Conservation (phyloP, 2,113 vertebrate genomes). For the Glaucidium brasilianum region DNA sequence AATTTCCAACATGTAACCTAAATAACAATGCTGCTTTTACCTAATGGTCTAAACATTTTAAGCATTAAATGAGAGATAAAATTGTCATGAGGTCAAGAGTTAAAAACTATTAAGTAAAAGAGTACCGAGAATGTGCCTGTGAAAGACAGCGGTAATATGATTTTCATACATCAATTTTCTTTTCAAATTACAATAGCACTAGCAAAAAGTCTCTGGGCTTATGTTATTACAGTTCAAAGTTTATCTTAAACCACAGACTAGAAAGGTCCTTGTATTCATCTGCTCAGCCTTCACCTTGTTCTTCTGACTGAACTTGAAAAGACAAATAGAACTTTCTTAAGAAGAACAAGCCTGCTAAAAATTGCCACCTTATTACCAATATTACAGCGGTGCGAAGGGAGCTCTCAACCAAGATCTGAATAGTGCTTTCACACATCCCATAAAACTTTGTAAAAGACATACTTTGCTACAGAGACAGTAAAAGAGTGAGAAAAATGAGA, state of each 20-base stretch:
- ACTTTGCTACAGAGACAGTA: not conserved
- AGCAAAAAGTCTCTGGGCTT: not conserved
- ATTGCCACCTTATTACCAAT: not conserved
- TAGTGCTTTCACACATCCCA: not conserved
- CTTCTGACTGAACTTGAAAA: not conserved
- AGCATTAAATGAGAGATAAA: slow-evolving; percentile 34
- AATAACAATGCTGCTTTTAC: slow-evolving; percentile 51
- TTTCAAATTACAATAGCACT: not conserved
- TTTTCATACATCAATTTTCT: slow-evolving; percentile 34
- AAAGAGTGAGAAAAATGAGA: not conserved
- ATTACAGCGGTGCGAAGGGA: not conserved
- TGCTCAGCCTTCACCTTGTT: not conserved
- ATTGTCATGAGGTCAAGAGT: slow-evolving; percentile 41
- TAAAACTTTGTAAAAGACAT: rapidly evolving
- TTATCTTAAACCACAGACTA: not conserved
- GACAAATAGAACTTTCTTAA: not conserved
- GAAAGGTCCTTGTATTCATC: not conserved
- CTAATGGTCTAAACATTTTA: slow-evolving; percentile 60
- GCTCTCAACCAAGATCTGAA: not conserved
- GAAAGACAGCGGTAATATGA: not conserved
- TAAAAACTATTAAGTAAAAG: not conserved
- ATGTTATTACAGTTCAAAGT: not conserved
- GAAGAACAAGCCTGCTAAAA: not conserved
- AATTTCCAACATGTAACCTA: slow-evolving; percentile 50
- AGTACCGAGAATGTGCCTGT: not conserved